Evolutionary conservation across 1,140 invertebrate genomes (phyloP).

Genomic region (Myzus persicae): DNA sequence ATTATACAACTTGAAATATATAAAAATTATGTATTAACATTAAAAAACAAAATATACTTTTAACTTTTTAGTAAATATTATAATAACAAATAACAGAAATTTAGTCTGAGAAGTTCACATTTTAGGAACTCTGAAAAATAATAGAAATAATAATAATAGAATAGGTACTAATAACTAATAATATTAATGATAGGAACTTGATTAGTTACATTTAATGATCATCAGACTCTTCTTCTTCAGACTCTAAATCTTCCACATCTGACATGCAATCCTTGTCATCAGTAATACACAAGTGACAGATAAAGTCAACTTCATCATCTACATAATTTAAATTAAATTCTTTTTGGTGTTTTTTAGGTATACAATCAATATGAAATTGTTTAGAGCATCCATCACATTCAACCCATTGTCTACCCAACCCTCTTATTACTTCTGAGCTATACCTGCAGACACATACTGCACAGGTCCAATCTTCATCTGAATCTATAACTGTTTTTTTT

Average conservation of each 20-base stretch:
- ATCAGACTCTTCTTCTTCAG: not conserved
- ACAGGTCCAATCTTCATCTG: not conserved
- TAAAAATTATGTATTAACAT: too few relatives aligned
- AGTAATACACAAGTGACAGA: not conserved
- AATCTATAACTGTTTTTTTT: not conserved
- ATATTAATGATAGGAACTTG: too few relatives aligned
- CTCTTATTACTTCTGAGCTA: not conserved
- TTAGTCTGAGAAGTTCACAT: too few relatives aligned
- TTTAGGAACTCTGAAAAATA: too few relatives aligned
- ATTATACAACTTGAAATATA: too few relatives aligned
- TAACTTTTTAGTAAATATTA: too few relatives aligned
- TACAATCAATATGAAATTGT: not conserved
- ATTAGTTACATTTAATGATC: not conserved
- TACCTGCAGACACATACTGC: not conserved
- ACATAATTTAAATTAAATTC: not conserved
- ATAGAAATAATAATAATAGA: too few relatives aligned
- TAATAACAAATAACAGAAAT: too few relatives aligned
- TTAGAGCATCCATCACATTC: not conserved
- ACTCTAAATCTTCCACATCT: not conserved
- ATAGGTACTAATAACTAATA: too few relatives aligned
- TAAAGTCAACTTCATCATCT: not conserved
- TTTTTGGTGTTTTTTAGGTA: not conserved
- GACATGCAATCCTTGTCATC: not conserved
- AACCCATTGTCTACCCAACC: not conserved
- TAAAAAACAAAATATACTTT: too few relatives aligned